Percentiles rank a stretch among this genome's conserved stretches.
Conservation (phyloP, 2,888 invertebrate genomes). For the Cheilosia pagana region DNA sequence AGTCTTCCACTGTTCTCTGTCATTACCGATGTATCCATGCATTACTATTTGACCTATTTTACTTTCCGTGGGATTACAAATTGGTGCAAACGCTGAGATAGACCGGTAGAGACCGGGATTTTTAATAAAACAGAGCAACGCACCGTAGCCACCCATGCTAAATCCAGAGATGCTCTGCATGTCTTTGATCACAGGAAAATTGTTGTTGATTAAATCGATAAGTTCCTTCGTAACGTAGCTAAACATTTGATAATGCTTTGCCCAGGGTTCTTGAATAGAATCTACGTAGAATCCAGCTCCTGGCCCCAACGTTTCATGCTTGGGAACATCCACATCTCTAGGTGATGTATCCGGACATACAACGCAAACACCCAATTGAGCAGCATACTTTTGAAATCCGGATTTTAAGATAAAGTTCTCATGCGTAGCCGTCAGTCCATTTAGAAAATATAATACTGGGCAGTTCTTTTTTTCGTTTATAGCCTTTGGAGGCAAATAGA, state of each 20-base stretch:
- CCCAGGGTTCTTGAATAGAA: slow-evolving; percentile 95
- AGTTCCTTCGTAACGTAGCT: slow-evolving; percentile 96
- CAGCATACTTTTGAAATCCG: slow-evolving; percentile 95
- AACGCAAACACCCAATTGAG: slow-evolving; percentile 92
- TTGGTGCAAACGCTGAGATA: slow-evolving; percentile 98
- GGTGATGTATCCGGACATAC: slow-evolving; percentile 99
- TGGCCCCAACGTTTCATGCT: slow-evolving; percentile 96
- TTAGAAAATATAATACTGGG: slow-evolving; percentile 95
- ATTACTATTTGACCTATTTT: slow-evolving; percentile 96
- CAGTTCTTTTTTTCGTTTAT: slow-evolving; percentile 83
- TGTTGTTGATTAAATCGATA: slow-evolving; percentile 88
- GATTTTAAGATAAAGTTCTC: slow-evolving; percentile 98
- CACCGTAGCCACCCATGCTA: slow-evolving; percentile 99
- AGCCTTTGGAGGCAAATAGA: slow-evolving; percentile 92
- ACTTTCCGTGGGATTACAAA: slow-evolving; percentile 93
- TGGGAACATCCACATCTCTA: slow-evolving; percentile 93
- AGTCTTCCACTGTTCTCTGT: slow-evolving; percentile 87
- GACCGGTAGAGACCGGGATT: slow-evolving; percentile 95
- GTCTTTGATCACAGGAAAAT: slow-evolving; percentile 87
- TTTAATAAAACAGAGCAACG: slow-evolving; percentile 93
- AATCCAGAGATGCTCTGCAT: slow-evolving; percentile 86
- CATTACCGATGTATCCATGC: slow-evolving; percentile 90
- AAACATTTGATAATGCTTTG: slow-evolving; percentile 96
- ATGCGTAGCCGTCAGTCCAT: slow-evolving; percentile 96
- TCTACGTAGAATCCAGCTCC: slow-evolving; percentile 98